Evolutionary conservation across 1,140 invertebrate species (phyloP).

Genomic region (Cydia strobilella): DNA sequence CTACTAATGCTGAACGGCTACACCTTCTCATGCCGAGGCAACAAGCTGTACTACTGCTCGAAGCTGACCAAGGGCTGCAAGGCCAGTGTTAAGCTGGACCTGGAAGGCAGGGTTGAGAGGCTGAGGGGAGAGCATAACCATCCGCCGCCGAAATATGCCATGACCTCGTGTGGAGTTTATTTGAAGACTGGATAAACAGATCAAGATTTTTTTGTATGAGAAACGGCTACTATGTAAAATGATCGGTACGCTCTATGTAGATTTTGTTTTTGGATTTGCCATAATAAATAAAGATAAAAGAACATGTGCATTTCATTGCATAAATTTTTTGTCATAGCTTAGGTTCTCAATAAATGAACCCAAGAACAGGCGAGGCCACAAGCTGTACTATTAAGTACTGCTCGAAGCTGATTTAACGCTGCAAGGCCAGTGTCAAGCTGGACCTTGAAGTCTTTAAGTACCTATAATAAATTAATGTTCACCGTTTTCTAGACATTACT

Average conservation of each 20-base stretch:
- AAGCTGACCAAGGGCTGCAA: constrained; percentile 45
- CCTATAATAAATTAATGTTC: not conserved
- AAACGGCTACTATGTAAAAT: too few relatives aligned
- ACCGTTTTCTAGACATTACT: not conserved
- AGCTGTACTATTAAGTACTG: constrained; percentile 47
- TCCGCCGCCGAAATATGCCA: not conserved
- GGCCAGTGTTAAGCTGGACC: constrained; percentile 40
- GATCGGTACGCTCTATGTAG: too few relatives aligned
- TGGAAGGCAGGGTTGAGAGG: not conserved
- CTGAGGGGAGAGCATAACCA: constrained; percentile 4
- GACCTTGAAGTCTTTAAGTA: not conserved
- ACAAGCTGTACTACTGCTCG: constrained; percentile 45
- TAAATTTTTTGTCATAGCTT: too few relatives aligned
- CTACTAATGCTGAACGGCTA: constrained; percentile 51
- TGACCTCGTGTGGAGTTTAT: not conserved
- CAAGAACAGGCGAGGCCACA: constrained; percentile 35
- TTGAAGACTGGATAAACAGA: not conserved
- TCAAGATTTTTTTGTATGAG: too few relatives aligned
- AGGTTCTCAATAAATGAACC: not conserved
- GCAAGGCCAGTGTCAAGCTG: constrained; percentile 43
- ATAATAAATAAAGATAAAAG: too few relatives aligned
- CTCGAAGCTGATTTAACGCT: constrained; percentile 39
- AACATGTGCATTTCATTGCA: too few relatives aligned
- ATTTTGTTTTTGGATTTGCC: too few relatives aligned
- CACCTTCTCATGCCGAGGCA: constrained; percentile 43